phyloP scores from a whole-genome alignment of 2,113 vertebrate species.

The Corvus hawaiiensis region DNA sequence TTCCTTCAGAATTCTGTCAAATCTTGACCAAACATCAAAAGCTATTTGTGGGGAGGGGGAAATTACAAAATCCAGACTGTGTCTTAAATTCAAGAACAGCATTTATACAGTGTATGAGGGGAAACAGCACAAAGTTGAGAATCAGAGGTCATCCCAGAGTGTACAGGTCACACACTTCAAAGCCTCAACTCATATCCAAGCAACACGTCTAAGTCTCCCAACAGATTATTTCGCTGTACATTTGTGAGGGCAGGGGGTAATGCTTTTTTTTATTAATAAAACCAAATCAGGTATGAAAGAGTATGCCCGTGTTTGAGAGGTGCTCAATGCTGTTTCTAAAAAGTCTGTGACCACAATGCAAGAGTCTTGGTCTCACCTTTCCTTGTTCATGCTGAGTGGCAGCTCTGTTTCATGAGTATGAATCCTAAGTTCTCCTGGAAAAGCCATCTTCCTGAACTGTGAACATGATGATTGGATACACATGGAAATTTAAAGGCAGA shows the following conservation, averaged over 20 bases:
- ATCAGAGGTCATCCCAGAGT: rapidly evolving
- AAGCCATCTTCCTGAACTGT: neutral
- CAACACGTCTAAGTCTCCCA: neutral
- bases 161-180: neutral
- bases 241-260: neutral
- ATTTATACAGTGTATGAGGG: neutral
- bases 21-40: neutral
- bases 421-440: neutral
- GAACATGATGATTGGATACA: neutral
- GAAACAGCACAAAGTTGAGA: neutral
- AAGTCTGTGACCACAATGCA: neutral
- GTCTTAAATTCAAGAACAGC: neutral
- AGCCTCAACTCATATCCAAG: neutral
- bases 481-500: neutral
- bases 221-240: neutral
- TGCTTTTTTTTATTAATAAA: neutral
- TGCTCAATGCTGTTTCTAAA: neutral
- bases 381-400: neutral
- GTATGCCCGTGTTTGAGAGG: rapidly evolving
- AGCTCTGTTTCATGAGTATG: neutral
- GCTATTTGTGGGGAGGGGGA: rapidly evolving
- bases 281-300: neutral
- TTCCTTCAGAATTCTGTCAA: neutral
- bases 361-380: neutral
- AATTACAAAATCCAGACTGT: neutral